Conservation (phyloP, 1,140 invertebrate species). For the Maconellicoccus hirsutus region DNA sequence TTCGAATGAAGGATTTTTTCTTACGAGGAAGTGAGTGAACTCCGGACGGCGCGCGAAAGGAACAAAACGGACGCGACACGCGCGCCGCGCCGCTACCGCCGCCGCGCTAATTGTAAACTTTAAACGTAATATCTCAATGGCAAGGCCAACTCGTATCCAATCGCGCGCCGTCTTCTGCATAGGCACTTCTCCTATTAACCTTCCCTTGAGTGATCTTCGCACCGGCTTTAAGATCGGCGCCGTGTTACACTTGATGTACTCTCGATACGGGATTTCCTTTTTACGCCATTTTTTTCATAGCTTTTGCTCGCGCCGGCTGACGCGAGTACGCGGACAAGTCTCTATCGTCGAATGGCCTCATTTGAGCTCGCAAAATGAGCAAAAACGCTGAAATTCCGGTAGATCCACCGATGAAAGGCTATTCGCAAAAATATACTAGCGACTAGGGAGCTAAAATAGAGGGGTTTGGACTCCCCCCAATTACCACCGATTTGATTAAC, state of each 20-base stretch:
- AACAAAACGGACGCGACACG: constrained; percentile 16
- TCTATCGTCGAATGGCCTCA: no score
- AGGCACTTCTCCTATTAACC: no score
- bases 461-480: no score
- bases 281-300: no score
- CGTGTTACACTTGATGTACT: not conserved
- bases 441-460: no score
- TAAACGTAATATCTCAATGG: constrained; percentile 20
- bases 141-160: constrained; percentile 19
- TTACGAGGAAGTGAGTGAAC: constrained; percentile 20
- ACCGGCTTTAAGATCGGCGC: not conserved
- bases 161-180: not conserved
- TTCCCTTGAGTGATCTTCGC: constrained; percentile 15
- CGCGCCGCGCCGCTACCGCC: not conserved
- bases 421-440: no score
- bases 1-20: constrained; percentile 16
- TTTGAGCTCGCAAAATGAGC: no score
- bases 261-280: not conserved
- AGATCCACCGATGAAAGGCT: no score
- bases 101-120: constrained; percentile 11
- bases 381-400: no score
- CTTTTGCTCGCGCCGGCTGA: no score
- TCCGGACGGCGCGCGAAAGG: constrained; percentile 20
- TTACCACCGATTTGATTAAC: no score
- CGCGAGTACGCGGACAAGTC: no score